Conservation (phyloP, 92 coral and sea anemone genomes). For the Heliopora coerulea region DNA sequence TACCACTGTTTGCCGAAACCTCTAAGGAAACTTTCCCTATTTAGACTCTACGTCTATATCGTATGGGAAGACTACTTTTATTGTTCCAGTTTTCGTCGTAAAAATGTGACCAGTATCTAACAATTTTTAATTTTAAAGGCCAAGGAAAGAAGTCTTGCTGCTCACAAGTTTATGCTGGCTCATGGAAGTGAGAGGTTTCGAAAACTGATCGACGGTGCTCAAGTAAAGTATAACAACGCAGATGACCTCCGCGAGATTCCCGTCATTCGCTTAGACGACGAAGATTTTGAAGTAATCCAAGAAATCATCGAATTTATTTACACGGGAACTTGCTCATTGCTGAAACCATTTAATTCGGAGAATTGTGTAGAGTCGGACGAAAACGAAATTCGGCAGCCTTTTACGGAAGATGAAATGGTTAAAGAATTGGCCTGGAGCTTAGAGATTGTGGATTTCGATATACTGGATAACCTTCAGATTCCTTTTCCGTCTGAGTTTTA, state of each 20-base stretch:
- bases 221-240: conserved; percentile 3
- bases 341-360: background rate
- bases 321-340: conserved; percentile 24
- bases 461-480: background rate
- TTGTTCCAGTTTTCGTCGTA: background rate
- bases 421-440: conserved; percentile 20
- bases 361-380: background rate
- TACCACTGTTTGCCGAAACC: too few relatives aligned
- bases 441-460: conserved; percentile 16
- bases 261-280: conserved; percentile 25
- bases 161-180: conserved; percentile 75
- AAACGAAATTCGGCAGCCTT: background rate
- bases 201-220: conserved; percentile 50
- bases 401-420: background rate
- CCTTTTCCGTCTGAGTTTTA: background rate
- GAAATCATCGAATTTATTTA: conserved; percentile 25
- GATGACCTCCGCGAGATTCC: conserved; percentile 30
- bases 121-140: conserved; percentile 8
- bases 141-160: conserved; percentile 55
- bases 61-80: too few relatives aligned
- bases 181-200: conserved; percentile 68
- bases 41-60: too few relatives aligned
- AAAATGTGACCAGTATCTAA: too few relatives aligned
- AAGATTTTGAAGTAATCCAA: conserved; percentile 7
- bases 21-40: too few relatives aligned